Evolutionary conservation across 1,140 invertebrate species (phyloP), one percentile per base, ranked within the genome.

Genomic region (Hypothenemus hampei): DNA sequence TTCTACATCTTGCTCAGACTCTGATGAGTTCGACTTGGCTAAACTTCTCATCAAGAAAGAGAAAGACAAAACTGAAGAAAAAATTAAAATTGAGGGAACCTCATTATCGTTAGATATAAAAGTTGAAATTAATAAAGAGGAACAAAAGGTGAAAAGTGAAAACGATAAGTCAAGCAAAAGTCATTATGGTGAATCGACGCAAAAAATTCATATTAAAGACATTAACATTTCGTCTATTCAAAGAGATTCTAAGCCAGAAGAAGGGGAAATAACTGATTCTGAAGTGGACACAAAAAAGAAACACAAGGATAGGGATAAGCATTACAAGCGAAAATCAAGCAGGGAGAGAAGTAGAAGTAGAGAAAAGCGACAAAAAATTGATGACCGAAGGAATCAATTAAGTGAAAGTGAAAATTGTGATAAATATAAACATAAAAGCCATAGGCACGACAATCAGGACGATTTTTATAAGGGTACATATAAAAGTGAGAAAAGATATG

Each of bases 261-360:
- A 64, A 71, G 78, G 58, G 82, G 84, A 81, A 73, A 69, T 81
- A 29, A 75, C 77, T 21, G 79, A 83, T 29, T 77, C 76, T 6
- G 39, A 74, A 65, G 13, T 68, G 66, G 24, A 52, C 4, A 56
- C 3, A 3, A 52, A 39, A n/a, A 48, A 54, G 67, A 70, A 69
- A 61, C 79, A 73, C 63, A 77, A 74, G 53, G 67, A 70, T 66
- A 60, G 52, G 65, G 60, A 51, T 65, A 62, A 63, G 65, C 48
- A 48, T 63, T 68, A 68, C 45, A 45, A 54, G 39, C 56, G 62
- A 66, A 62, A 52, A 63, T 66, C 57, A 70, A 73, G 37, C 7
- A 55, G 41, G 31, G 73, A 70, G 21, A 67, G 64, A 65, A 73
- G 71, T 47, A 67, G 67, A 49, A 67, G 67, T 40, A 74, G 58